A percentile compares a stretch with the other conserved stretches of the same genome.
phyloP scores from a whole-genome alignment of 2,888 invertebrate genomes.

The Dendrolimus houi region DNA sequence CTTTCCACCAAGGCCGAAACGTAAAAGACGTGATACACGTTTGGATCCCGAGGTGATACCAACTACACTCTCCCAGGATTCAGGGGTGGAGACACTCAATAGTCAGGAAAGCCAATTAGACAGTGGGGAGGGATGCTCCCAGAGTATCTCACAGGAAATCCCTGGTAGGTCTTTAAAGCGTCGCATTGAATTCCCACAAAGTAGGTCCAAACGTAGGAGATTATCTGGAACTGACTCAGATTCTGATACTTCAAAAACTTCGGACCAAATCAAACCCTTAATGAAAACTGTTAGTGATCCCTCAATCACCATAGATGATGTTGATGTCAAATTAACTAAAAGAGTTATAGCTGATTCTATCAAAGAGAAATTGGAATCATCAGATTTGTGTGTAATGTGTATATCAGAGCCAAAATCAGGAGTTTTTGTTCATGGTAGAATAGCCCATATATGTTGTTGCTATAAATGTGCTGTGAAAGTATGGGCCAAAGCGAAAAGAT shows the following conservation, averaged over 20 bases:
- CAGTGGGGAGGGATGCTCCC: not conserved
- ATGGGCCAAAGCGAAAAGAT: slow-evolving; percentile 78
- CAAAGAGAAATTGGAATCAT: slow-evolving; percentile 35
- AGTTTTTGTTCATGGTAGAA: slow-evolving; percentile 80
- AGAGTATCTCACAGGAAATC: not conserved
- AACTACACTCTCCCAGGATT: slow-evolving; percentile 44
- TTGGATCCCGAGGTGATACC: slow-evolving; percentile 19
- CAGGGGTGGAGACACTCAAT: slow-evolving; percentile 38
- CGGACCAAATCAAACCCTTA: slow-evolving; percentile 32
- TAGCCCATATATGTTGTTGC: slow-evolving; percentile 82
- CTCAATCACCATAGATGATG: slow-evolving; percentile 38
- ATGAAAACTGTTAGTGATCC: slow-evolving; percentile 64
- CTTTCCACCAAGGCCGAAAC: slow-evolving; percentile 80
- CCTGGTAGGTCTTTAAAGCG: slow-evolving; percentile 20
- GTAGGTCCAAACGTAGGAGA: slow-evolving; percentile 34
- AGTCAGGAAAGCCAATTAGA: slow-evolving; percentile 33
- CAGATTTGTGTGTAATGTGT: slow-evolving; percentile 78
- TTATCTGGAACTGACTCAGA: slow-evolving; percentile 27
- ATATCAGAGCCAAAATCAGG: slow-evolving; percentile 79
- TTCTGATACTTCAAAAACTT: slow-evolving; percentile 12
- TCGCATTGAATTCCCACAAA: slow-evolving; percentile 37
- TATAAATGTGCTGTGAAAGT: slow-evolving; percentile 82
- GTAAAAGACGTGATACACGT: slow-evolving; percentile 35
- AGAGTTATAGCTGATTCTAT: slow-evolving; percentile 32
- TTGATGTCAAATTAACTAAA: slow-evolving; percentile 23